phyloP scores from a whole-genome alignment of 37 sponge, comb jelly and placozoan species.

The Oopsacas minuta region DNA sequence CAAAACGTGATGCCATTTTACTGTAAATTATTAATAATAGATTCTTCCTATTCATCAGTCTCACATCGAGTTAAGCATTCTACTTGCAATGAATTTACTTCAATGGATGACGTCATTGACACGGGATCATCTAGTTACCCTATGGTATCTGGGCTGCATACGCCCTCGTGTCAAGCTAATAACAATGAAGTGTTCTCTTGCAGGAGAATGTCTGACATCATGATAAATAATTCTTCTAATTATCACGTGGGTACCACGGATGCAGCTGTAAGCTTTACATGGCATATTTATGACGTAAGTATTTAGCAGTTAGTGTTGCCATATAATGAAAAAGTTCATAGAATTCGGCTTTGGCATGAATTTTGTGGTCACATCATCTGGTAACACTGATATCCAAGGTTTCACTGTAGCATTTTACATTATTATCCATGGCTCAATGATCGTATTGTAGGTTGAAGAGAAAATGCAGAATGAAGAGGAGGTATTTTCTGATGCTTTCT shows the following conservation, averaged over 20 bases:
- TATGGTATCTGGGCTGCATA: not conserved
- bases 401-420: too few relatives aligned
- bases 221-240: too few relatives aligned
- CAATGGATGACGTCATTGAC: not conserved
- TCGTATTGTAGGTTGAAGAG: not conserved
- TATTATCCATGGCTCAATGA: too few relatives aligned
- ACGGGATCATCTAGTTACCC: not conserved
- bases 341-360: too few relatives aligned
- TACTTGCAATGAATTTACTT: not conserved
- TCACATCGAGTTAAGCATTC: not conserved
- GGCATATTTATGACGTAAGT: not conserved
- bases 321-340: too few relatives aligned
- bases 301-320: too few relatives aligned
- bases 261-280: not conserved
- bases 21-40: not conserved
- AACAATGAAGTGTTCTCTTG: not conserved
- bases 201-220: not conserved
- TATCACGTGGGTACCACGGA: not conserved
- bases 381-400: too few relatives aligned
- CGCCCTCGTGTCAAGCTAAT: not conserved
- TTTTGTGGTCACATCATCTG: too few relatives aligned
- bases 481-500: slow-evolving; percentile 13
- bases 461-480: slow-evolving; percentile 18
- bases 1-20: not conserved
- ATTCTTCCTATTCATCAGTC: not conserved